Percentiles rank a stretch among this genome's conserved stretches.
Evolutionary conservation across 2,888 invertebrate genomes (phyloP).

Genomic region (Euplagia quadripunctaria): DNA sequence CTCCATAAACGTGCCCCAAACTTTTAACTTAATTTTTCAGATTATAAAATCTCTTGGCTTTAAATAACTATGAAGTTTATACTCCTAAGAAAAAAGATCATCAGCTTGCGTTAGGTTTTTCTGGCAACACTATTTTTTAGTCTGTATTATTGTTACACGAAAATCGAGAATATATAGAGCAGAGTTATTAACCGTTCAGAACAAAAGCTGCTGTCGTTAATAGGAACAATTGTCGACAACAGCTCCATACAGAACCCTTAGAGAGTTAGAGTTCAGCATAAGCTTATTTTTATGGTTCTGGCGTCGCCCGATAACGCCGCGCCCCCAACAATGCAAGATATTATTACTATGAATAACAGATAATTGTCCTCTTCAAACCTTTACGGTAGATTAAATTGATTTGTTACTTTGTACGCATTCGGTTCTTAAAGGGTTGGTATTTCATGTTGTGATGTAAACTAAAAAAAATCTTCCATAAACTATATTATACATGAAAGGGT

Average conservation of each 20-base stretch:
- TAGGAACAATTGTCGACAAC: constrained; percentile 48
- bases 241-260: constrained; percentile 63
- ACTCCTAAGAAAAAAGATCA: too few species aligned
- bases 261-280: constrained; percentile 81
- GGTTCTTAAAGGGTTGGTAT: constrained; percentile 30
- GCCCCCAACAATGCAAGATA: constrained; percentile 81
- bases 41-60: too few species aligned
- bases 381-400: constrained; percentile 54
- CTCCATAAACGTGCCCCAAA: too few species aligned
- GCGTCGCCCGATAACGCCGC: constrained; percentile 75
- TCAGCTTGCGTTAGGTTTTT: too few species aligned
- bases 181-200: constrained; percentile 2
- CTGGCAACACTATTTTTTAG: neutral
- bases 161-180: neutral
- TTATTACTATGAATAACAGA: constrained; percentile 79
- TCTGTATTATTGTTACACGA: neutral
- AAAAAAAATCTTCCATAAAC: neutral
- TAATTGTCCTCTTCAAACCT: constrained; percentile 73
- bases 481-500: neutral
- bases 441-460: neutral
- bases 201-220: constrained; percentile 28
- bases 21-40: too few species aligned
- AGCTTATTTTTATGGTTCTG: constrained; percentile 87
- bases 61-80: too few species aligned
- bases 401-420: constrained; percentile 42